Evolutionary conservation across 2,888 invertebrate species (phyloP).

Genomic region (Drosophila subquinaria): DNA sequence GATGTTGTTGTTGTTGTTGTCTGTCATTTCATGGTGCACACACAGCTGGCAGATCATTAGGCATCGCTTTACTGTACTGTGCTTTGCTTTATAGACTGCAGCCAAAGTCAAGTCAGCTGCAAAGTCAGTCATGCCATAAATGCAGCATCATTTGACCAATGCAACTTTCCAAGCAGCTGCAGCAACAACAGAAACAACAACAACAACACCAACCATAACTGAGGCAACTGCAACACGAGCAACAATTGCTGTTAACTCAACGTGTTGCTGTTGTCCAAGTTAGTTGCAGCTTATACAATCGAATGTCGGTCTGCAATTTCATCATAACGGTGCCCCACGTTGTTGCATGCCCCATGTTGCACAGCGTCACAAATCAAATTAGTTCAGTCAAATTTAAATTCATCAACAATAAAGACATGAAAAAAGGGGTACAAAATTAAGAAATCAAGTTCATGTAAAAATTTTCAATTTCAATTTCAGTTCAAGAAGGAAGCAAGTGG

Average conservation of each 20-base stretch:
- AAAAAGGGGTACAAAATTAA: constrained; percentile 47
- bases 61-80: constrained; percentile 33
- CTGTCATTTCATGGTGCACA: constrained; percentile 56
- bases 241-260: constrained; percentile 39
- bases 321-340: constrained; percentile 67
- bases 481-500: constrained; percentile 29
- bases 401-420: constrained; percentile 31
- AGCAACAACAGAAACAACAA: constrained; percentile 40
- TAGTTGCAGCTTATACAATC: constrained; percentile 67
- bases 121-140: constrained; percentile 70
- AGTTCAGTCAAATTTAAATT: constrained; percentile 73
- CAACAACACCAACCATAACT: constrained; percentile 28
- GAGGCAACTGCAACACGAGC: constrained; percentile 18
- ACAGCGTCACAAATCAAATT: constrained; percentile 61
- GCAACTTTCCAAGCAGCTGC: constrained; percentile 66
- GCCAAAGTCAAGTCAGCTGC: constrained; percentile 25
- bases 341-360: constrained; percentile 19
- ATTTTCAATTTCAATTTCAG: constrained; percentile 71
- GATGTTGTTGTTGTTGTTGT: constrained; percentile 20
- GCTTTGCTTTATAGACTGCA: constrained; percentile 47
- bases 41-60: constrained; percentile 59
- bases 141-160: constrained; percentile 75
- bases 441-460: constrained; percentile 74
- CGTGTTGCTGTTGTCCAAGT: constrained; percentile 32
- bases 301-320: constrained; percentile 72